These are phyloP conservation scores for Cataglyphis cursor DNA, from an alignment of 2,888 invertebrate genomes.

Conservation along the genomic window DNA sequence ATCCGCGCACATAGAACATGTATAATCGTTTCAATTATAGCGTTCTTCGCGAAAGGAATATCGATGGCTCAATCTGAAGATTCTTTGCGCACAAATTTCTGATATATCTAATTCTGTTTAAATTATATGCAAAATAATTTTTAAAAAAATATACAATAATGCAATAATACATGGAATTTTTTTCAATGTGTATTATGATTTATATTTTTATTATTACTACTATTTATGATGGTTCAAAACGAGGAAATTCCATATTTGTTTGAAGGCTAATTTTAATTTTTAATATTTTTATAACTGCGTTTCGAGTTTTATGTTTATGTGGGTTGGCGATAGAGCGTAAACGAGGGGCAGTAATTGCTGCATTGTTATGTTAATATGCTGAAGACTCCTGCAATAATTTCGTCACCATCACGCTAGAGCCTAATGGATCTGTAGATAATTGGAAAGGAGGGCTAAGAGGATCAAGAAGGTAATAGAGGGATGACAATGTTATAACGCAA, in stretches of 20 bases:
- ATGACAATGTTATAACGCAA: conserved; percentile 79
- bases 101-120: background rate
- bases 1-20: background rate
- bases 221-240: too few relatives aligned
- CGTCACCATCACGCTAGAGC: conserved; percentile 73
- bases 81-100: background rate
- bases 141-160: background rate
- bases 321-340: conserved; percentile 36
- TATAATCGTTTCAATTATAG: background rate
- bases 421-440: conserved; percentile 84
- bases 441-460: conserved; percentile 73
- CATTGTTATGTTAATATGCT: conserved; percentile 84
- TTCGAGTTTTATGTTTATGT: background rate
- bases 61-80: background rate
- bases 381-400: conserved; percentile 83
- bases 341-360: conserved; percentile 74
- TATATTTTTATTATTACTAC: background rate
- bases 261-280: background rate
- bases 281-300: background rate
- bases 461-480: conserved; percentile 62
- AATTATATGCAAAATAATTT: background rate
- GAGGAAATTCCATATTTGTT: background rate
- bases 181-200: background rate
- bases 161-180: conserved; percentile 1
- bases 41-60: background rate